These are phyloP conservation scores for Acanthosoma haemorrhoidale DNA, from an alignment of 2,888 invertebrate species.

Conservation along the genomic window DNA sequence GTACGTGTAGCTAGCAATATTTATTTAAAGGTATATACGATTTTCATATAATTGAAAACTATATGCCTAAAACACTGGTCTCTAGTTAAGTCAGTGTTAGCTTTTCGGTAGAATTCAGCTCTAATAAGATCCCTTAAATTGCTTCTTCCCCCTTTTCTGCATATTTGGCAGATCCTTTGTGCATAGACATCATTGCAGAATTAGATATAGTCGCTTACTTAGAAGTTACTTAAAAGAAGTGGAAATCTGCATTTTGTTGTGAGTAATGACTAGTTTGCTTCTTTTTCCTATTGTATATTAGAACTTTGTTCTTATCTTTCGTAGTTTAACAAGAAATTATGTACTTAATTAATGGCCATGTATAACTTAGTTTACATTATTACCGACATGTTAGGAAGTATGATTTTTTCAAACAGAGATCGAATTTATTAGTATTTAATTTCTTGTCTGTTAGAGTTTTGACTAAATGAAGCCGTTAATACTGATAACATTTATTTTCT, in stretches of 20 bases:
- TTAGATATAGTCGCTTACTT: background rate
- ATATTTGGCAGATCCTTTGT: background rate
- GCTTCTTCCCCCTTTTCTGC: background rate
- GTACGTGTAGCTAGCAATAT: conserved; percentile 40
- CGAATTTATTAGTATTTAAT: too few relatives aligned
- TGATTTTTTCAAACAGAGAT: too few relatives aligned
- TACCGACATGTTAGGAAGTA: too few relatives aligned
- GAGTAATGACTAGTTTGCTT: background rate
- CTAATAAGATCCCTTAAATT: background rate
- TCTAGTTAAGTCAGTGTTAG: conserved; percentile 4
- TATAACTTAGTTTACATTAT: too few relatives aligned
- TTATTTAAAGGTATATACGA: conserved; percentile 32
- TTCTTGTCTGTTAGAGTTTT: too few relatives aligned
- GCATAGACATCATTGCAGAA: background rate
- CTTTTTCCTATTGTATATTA: background rate
- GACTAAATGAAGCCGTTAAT: too few relatives aligned
- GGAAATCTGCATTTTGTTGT: background rate
- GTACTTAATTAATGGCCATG: too few relatives aligned
- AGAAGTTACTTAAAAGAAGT: too few relatives aligned
- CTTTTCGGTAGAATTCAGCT: conserved; percentile 1
- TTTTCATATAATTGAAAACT: conserved; percentile 3
- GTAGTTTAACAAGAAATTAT: too few relatives aligned
- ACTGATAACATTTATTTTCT: too few relatives aligned
- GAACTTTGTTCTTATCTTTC: too few relatives aligned
- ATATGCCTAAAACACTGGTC: conserved; percentile 1